phyloP scores from a whole-genome alignment of 2,888 invertebrate genomes.

The Allygus modestus region DNA sequence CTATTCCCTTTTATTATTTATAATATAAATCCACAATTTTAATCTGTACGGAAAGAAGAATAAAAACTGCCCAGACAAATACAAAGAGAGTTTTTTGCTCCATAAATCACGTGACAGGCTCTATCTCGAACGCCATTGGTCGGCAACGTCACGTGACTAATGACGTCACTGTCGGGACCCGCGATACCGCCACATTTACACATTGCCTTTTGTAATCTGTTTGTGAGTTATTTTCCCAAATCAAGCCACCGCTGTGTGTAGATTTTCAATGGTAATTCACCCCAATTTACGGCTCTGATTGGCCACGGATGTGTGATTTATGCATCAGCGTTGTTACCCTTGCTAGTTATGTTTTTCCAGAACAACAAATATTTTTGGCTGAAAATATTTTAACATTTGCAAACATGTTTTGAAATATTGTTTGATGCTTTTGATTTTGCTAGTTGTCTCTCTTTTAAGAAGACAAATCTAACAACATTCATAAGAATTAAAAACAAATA shows the following conservation, averaged over 20 bases:
- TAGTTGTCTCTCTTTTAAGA: no score
- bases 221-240: slow-evolving; percentile 19
- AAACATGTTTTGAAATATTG: no score
- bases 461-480: no score
- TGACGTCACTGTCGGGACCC: slow-evolving; percentile 15
- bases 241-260: slow-evolving; percentile 3
- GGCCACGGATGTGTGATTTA: slow-evolving; percentile 19
- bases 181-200: slow-evolving; percentile 33
- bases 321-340: background rate
- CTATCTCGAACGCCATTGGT: slow-evolving; percentile 37
- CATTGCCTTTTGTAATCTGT: slow-evolving; percentile 33
- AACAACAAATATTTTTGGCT: no score
- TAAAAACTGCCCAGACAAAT: background rate
- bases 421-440: no score
- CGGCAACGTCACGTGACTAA: slow-evolving; percentile 25
- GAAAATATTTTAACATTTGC: no score
- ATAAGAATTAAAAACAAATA: no score
- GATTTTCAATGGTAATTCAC: slow-evolving; percentile 11
- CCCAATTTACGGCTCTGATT: background rate
- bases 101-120: slow-evolving; percentile 43
- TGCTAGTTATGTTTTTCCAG: no score
- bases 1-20: no score
- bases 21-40: no score
- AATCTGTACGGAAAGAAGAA: no score
- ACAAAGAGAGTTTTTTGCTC: slow-evolving; percentile 22